Evolutionary conservation across 1,140 invertebrate genomes (phyloP).

Genomic region (Scaptomyza montana): DNA sequence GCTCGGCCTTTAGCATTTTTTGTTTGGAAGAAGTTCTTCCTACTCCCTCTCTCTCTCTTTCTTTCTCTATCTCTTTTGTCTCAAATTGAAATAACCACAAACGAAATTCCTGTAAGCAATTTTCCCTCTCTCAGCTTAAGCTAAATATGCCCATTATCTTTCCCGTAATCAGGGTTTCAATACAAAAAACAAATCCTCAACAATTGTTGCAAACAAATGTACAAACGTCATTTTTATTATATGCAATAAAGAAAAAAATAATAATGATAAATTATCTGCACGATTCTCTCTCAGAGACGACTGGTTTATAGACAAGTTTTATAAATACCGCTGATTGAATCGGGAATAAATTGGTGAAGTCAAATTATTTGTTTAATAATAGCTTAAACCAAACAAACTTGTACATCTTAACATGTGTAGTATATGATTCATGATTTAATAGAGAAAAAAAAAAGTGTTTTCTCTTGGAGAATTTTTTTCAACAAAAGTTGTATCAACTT

Average conservation of each 20-base stretch:
- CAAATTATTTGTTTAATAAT: too few species aligned
- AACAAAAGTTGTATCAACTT: too few species aligned
- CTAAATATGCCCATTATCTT: constrained; percentile 1
- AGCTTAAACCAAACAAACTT: too few species aligned
- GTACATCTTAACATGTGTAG: too few species aligned
- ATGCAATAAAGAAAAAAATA: neutral
- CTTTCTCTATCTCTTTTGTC: neutral
- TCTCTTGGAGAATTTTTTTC: too few species aligned
- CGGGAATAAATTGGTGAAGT: constrained; percentile 1
- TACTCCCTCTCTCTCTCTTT: constrained; percentile 6
- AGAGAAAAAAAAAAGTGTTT: too few species aligned
- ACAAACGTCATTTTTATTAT: constrained; percentile 20
- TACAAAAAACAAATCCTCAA: too few species aligned
- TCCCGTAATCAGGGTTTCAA: constrained; percentile 7
- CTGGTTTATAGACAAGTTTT: constrained; percentile 40
- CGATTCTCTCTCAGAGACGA: constrained; percentile 9
- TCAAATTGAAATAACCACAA: constrained; percentile 5
- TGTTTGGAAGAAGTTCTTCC: neutral
- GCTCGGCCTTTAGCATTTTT: neutral
- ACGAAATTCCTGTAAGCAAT: constrained; percentile 4
- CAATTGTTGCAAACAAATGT: neutral
- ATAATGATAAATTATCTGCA: constrained; percentile 8
- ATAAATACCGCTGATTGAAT: constrained; percentile 36
- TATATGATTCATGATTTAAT: too few species aligned
- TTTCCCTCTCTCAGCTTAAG: neutral